A percentile compares a stretch with the other conserved stretches of the same genome.
These are phyloP conservation scores for Odontomachus brunneus DNA, from an alignment of 1,140 invertebrate species.

Conservation along the genomic window DNA sequence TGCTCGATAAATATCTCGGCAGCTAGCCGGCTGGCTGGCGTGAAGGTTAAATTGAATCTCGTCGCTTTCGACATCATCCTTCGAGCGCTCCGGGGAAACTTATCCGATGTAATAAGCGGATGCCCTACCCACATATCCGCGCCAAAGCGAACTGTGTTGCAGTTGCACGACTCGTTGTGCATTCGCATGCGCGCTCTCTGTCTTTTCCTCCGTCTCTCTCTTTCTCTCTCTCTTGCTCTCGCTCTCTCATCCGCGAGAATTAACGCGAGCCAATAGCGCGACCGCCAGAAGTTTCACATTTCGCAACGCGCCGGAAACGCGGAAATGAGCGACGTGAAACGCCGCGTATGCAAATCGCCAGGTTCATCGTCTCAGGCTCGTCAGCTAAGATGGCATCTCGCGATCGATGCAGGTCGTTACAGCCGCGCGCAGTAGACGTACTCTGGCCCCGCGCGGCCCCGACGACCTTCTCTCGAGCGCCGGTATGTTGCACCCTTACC, in stretches of 20 bases:
- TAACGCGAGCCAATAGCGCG: slow-evolving; percentile 36
- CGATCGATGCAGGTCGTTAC: slow-evolving; percentile 47
- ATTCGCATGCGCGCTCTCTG: neutral
- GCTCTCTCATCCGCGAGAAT: slow-evolving; percentile 2
- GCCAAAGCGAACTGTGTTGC: slow-evolving; percentile 6
- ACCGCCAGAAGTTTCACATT: slow-evolving; percentile 41
- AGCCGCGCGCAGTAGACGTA: slow-evolving; percentile 24
- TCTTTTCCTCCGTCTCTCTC: too few relatives aligned
- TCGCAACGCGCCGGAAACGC: slow-evolving; percentile 12
- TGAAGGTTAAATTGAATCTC: slow-evolving; percentile 35
- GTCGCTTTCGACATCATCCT: neutral
- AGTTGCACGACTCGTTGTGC: neutral
- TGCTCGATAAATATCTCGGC: slow-evolving; percentile 4
- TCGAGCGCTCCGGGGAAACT: slow-evolving; percentile 19
- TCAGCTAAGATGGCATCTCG: slow-evolving; percentile 50
- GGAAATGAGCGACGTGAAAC: slow-evolving; percentile 48
- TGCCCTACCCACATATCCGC: neutral
- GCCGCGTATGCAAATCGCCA: slow-evolving; percentile 53
- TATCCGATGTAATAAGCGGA: slow-evolving; percentile 5
- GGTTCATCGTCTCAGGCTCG: slow-evolving; percentile 51
- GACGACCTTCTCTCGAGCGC: slow-evolving; percentile 20
- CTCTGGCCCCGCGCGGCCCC: slow-evolving; percentile 4
- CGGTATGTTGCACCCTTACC: slow-evolving; percentile 40
- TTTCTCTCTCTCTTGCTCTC: too few relatives aligned
- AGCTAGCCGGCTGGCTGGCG: slow-evolving; percentile 9